Base-by-base conservation (phyloP, 2,888 invertebrate genomes). In the Hydriomena furcata region DNA sequence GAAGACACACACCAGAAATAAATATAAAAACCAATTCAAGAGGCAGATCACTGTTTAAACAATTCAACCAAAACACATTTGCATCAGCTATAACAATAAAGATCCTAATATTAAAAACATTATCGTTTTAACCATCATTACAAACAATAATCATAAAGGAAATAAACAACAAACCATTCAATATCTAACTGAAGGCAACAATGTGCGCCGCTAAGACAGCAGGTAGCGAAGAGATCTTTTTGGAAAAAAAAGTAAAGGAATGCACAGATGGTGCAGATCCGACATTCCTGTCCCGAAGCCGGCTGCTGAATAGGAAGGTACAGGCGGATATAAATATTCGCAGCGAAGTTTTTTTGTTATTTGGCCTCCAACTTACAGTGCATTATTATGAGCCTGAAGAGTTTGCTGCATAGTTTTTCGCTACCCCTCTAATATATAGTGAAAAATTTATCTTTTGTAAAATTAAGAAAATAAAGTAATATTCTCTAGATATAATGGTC, bases 241-340 rank as follows among this genome's bases (percentile, higher is more conserved):
- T 79, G 71, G 58, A 70, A 74, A 79, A 83, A 79, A 84, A 78
- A 68, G 60, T 63, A 61, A 62, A 71, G 86, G 88, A 89, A 90
- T 89, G 86, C 82, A 80, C 89, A 89, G 84, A 88, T 90, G 89
- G 83, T 73, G 80, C 73, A 73, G 81, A 75, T 84, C 82, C 81
- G 79, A 83, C 82, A 84, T 87, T 84, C 84, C 70, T 70, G 57
- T 56, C 61, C 58, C 68, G 62, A 63, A 35, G 41, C 60, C 60
- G 65, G 65, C 63, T 54, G 50, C 54, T 63, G 51, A 66, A 72
- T 67, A 75, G 72, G 67, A 73, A 71, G 62, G 46, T 60, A 54
- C 44, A 41, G 43, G 60, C 61, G 47, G 54, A 55, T 58, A 47
- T 50, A 36, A 36, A 31, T 42, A 38, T 47, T 47, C 28, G 43